Evolutionary conservation across 2,888 invertebrate genomes (phyloP).

Genomic region (Luperina nickerlii): DNA sequence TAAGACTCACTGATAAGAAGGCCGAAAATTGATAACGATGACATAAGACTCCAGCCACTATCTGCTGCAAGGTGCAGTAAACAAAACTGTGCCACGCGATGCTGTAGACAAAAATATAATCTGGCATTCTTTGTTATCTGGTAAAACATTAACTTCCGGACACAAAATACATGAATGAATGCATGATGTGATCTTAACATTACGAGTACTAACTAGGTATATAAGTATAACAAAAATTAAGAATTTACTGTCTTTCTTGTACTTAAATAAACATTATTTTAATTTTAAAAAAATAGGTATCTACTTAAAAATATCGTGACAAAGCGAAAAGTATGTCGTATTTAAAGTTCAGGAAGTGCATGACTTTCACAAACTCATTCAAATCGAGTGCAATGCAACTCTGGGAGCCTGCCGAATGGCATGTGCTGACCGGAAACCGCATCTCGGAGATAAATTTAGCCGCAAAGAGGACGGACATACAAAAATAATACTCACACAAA

Average conservation of each 20-base stretch:
- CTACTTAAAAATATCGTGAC: not conserved
- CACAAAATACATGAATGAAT: constrained; percentile 3
- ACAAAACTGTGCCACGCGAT: constrained; percentile 21
- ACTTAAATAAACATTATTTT: not conserved
- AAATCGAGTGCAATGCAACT: constrained; percentile 75
- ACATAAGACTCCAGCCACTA: constrained; percentile 45
- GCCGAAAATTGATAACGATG: constrained; percentile 55
- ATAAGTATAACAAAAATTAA: not conserved
- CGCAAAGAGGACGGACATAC: constrained; percentile 79
- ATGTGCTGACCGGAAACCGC: constrained; percentile 84
- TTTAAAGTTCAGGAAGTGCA: constrained; percentile 67
- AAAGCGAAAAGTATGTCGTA: constrained; percentile 24
- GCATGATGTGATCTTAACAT: not conserved
- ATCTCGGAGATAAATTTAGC: constrained; percentile 86
- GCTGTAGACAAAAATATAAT: constrained; percentile 5
- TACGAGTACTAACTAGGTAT: not conserved
- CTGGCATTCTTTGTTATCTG: constrained; percentile 14
- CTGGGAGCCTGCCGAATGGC: constrained; percentile 68
- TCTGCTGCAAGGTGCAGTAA: constrained; percentile 57
- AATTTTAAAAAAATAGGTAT: not conserved
- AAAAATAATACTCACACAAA: constrained; percentile 65
- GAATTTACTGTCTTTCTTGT: not conserved
- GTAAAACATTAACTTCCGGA: constrained; percentile 7
- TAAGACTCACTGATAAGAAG: constrained; percentile 47
- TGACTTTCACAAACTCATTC: constrained; percentile 76